Conservation (phyloP, 2,113 vertebrate species). For the Vidua chalybeata region DNA sequence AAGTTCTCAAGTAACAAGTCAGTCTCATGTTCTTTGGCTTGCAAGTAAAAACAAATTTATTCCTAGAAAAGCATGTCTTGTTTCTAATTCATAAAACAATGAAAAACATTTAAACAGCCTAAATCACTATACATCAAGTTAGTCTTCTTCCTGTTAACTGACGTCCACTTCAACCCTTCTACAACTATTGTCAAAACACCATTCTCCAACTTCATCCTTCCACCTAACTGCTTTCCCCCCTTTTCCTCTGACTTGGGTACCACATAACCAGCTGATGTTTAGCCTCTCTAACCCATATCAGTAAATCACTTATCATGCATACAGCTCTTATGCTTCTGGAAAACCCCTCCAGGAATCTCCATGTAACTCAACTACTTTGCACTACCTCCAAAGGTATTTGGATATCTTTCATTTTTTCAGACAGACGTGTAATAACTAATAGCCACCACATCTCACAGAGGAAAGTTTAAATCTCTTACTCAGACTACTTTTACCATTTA, state of each 20-base stretch:
- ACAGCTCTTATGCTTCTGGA: neutral
- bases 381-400: neutral
- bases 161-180: neutral
- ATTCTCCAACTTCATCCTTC: neutral
- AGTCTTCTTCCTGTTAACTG: neutral
- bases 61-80: neutral
- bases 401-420: neutral
- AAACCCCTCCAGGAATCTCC: neutral
- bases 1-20: neutral
- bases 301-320: neutral
- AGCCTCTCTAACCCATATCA: neutral
- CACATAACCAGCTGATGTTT: neutral
- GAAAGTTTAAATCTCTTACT: neutral
- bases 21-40: neutral
- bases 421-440: neutral
- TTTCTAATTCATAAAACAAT: neutral
- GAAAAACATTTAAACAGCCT: neutral
- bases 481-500: neutral
- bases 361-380: neutral
- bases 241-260: neutral
- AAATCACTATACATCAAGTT: neutral
- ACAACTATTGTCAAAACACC: neutral
- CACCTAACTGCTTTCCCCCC: neutral
- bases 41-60: neutral
- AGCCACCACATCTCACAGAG: neutral